These are phyloP conservation scores for Pseudorasbora parva DNA, from an alignment of 2,113 vertebrate species.

Conservation along the genomic window DNA sequence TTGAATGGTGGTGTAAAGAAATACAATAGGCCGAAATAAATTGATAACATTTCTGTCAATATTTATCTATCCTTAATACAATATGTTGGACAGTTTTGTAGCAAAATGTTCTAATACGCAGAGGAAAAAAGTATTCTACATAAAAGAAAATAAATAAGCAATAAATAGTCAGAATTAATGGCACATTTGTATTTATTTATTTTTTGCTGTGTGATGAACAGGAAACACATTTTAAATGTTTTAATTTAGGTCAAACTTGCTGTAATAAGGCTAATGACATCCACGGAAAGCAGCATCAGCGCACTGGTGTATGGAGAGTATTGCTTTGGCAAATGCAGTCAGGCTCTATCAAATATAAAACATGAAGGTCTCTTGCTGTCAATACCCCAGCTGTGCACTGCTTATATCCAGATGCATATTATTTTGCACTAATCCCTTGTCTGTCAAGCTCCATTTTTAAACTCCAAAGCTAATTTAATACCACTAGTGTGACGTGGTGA, in stretches of 20 bases:
- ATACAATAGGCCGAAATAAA: not conserved
- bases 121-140: not conserved
- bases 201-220: not conserved
- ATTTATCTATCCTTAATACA: not conserved
- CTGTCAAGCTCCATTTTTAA: constrained; percentile 64
- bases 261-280: constrained; percentile 62
- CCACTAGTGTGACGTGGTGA: constrained; percentile 55
- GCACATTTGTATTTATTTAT: too few species aligned
- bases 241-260: not conserved
- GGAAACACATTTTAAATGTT: not conserved
- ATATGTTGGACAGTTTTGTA: not conserved
- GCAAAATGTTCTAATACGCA: not conserved
- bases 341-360: constrained; percentile 65
- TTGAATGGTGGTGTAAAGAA: too few species aligned
- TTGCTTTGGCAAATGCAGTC: constrained; percentile 67
- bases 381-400: constrained; percentile 56
- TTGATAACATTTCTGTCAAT: too few species aligned
- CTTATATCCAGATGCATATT: constrained; percentile 66
- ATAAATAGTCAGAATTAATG: not conserved
- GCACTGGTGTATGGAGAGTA: constrained; percentile 48
- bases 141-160: not conserved
- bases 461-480: constrained; percentile 74
- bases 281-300: constrained; percentile 60
- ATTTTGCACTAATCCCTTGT: constrained; percentile 66
- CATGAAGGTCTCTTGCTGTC: constrained; percentile 68